Percentiles rank a stretch among this genome's conserved stretches.
These are phyloP conservation scores for Loris lydekkerianus DNA, from an alignment of 2,797 vertebrate species.

Conservation along the genomic window DNA sequence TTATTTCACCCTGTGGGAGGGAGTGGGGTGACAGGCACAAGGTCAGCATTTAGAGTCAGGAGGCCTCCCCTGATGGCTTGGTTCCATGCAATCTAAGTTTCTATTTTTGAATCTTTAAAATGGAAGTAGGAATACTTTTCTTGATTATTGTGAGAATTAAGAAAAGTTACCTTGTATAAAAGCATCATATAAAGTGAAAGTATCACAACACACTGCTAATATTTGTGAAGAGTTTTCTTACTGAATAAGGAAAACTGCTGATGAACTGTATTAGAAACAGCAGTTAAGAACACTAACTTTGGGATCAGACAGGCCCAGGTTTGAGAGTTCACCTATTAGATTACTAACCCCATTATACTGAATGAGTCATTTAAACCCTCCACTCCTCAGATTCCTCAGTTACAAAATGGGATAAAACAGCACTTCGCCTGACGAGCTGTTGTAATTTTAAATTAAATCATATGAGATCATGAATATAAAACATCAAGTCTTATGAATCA, in stretches of 20 bases:
- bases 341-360: background rate
- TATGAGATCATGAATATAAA: background rate
- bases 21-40: background rate
- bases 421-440: background rate
- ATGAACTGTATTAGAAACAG: background rate
- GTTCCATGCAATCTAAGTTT: background rate
- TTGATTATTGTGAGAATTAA: background rate
- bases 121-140: background rate
- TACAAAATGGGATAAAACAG: conserved; percentile 5
- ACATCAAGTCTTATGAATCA: background rate
- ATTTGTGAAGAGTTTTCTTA: conserved; percentile 14
- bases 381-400: background rate
- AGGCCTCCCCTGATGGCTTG: background rate
- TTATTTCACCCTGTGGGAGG: background rate
- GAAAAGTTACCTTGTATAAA: background rate
- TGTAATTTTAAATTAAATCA: conserved; percentile 32
- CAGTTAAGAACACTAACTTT: background rate
- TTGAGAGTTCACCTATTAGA: background rate
- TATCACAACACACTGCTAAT: background rate
- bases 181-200: background rate
- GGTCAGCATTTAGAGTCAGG: background rate
- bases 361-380: conserved; percentile 3
- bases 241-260: background rate
- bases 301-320: background rate
- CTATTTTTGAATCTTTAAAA: background rate